These are phyloP conservation scores for Calliopum simillimum DNA, from an alignment of 2,888 invertebrate genomes.

Conservation along the genomic window DNA sequence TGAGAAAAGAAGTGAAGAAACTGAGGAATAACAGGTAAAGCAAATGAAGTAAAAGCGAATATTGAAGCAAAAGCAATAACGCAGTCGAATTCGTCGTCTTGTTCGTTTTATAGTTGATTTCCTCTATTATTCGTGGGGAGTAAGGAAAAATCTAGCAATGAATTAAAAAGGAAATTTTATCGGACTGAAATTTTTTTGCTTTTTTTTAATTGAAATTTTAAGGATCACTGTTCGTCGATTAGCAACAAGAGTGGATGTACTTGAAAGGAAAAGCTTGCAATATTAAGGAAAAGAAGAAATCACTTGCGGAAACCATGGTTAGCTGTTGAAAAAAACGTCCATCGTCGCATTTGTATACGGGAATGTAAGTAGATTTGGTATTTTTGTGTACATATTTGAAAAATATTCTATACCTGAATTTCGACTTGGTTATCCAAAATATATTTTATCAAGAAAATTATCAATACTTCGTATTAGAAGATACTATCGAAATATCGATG, in stretches of 20 bases:
- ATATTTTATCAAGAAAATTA: too few relatives aligned
- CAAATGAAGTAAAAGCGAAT: conserved; percentile 15
- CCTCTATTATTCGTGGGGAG: background rate
- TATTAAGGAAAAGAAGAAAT: background rate
- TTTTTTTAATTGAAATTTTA: background rate
- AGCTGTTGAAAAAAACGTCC: too few relatives aligned
- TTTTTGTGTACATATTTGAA: too few relatives aligned
- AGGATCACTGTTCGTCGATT: background rate
- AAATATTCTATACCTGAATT: too few relatives aligned
- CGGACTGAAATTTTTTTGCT: background rate
- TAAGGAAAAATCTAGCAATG: background rate
- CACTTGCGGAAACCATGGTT: too few relatives aligned
- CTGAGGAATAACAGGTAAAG: conserved; percentile 8
- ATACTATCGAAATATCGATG: too few relatives aligned
- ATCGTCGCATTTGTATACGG: too few relatives aligned
- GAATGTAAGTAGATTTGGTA: too few relatives aligned
- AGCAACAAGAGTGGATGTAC: background rate
- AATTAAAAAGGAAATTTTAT: conserved; percentile 1
- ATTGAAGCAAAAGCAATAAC: conserved; percentile 8
- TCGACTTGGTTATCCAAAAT: too few relatives aligned
- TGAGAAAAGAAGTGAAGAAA: background rate
- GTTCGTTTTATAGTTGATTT: conserved; percentile 14
- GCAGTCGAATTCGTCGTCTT: conserved; percentile 5
- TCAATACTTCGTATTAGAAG: too few relatives aligned
- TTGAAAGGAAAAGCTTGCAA: background rate